phyloP scores from a whole-genome alignment of 92 coral and sea anemone species.

The Scolanthus callimorphus region DNA sequence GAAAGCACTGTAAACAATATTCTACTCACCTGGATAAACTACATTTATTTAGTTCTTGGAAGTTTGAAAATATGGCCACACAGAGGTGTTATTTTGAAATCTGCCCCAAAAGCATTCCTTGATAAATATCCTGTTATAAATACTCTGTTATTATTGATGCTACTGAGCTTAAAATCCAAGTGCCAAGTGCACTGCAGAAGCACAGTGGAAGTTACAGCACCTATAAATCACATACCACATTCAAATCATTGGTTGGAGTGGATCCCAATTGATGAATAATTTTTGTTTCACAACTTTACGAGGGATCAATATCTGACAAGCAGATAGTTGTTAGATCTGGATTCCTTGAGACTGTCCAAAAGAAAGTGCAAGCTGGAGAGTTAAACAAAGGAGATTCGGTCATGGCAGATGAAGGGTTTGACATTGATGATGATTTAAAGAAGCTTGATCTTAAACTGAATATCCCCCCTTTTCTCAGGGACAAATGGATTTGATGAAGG shows the following conservation, averaged over 20 bases:
- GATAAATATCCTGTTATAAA: conserved; percentile 38
- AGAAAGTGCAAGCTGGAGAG: conserved; percentile 16
- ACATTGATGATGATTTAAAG: conserved; percentile 15
- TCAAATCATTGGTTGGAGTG: conserved; percentile 37
- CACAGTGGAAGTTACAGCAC: too few species aligned
- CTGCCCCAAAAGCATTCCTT: conserved; percentile 22
- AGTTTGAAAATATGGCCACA: conserved; percentile 37
- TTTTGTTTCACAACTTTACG: conserved; percentile 26
- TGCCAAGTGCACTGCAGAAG: conserved; percentile 57
- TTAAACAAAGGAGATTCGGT: conserved; percentile 31
- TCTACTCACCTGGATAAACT: conserved; percentile 40
- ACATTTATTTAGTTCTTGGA: conserved; percentile 21
- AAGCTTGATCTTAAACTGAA: conserved; percentile 11
- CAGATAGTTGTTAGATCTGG: conserved; percentile 37
- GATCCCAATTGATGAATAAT: conserved; percentile 34
- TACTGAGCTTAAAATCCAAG: conserved; percentile 53
- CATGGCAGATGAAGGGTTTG: conserved; percentile 42
- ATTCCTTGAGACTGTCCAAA: conserved; percentile 20
- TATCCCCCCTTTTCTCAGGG: conserved; percentile 43
- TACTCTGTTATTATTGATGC: conserved; percentile 64
- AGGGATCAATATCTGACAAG: conserved; percentile 42
- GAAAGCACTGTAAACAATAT: conserved; percentile 25
- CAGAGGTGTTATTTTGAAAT: conserved; percentile 32
- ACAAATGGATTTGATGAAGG: conserved; percentile 28
- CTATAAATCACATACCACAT: conserved; percentile 43